phyloP scores from a whole-genome alignment of 1,140 invertebrate species.

The Drosophila busckii region DNA sequence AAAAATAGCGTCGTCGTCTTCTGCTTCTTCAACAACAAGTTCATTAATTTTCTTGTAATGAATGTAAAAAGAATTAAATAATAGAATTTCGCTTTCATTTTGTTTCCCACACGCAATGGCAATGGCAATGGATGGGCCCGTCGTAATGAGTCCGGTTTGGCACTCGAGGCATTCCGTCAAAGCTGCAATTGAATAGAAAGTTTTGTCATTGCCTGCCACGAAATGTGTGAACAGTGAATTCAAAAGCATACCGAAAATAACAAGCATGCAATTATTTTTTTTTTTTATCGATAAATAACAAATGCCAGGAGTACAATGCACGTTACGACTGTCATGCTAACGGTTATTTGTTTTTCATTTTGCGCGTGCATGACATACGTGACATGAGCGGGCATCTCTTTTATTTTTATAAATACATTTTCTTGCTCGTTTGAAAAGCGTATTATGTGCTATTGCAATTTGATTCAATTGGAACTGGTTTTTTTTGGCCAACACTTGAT shows the following conservation, averaged over 20 bases:
- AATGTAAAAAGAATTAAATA: conserved; percentile 78
- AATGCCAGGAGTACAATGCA: conserved; percentile 10
- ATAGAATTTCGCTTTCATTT: conserved; percentile 78
- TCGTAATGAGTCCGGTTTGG: conserved; percentile 20
- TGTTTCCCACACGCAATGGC: conserved; percentile 55
- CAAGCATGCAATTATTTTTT: conserved; percentile 26
- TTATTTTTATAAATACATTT: conserved; percentile 19
- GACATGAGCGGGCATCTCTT: conserved; percentile 25
- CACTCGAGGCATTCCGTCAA: conserved; percentile 44
- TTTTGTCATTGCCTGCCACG: conserved; percentile 35
- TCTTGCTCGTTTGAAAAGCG: conserved; percentile 32
- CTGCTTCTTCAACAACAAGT: conserved; percentile 1
- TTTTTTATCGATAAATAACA: conserved; percentile 18
- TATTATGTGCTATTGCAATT: conserved; percentile 59
- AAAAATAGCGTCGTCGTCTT: conserved; percentile 2
- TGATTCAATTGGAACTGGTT: conserved; percentile 69
- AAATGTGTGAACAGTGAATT: conserved; percentile 13
- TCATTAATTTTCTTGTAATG: conserved; percentile 73
- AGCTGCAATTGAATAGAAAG: conserved; percentile 74
- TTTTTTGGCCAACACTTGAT: conserved; percentile 59
- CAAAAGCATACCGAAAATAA: conserved; percentile 21
- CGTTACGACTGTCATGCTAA: conserved; percentile 13
- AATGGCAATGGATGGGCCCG: too few species aligned
- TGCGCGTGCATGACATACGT: conserved; percentile 50
- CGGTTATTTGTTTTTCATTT: conserved; percentile 45